These are phyloP conservation scores for Paedocypris sp. DNA, from an alignment of 2,113 vertebrate genomes.

Conservation along the genomic window DNA sequence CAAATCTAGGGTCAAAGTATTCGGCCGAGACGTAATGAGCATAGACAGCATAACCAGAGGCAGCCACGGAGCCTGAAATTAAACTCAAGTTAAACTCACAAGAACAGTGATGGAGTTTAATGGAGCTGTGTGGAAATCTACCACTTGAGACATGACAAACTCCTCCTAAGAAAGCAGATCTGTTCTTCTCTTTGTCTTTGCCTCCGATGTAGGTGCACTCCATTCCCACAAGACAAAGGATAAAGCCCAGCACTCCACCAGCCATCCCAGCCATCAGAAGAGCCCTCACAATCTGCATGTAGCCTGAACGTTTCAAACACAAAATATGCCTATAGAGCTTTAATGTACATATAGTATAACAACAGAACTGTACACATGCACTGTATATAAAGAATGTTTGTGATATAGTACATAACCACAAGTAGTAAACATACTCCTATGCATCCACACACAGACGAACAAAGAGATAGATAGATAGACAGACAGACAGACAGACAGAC, in stretches of 20 bases:
- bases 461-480: too few species aligned
- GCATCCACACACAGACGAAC: too few species aligned
- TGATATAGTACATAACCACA: too few species aligned
- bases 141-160: constrained; percentile 54
- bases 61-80: constrained; percentile 46
- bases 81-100: not conserved
- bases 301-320: constrained; percentile 36
- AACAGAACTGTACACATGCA: too few species aligned
- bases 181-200: constrained; percentile 52
- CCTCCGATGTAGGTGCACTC: constrained; percentile 66
- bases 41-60: constrained; percentile 54
- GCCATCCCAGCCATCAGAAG: constrained; percentile 54
- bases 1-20: constrained; percentile 41
- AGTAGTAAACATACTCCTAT: too few species aligned
- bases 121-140: constrained; percentile 26
- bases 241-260: constrained; percentile 56
- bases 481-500: too few species aligned
- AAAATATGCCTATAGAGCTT: too few species aligned
- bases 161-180: constrained; percentile 47
- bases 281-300: constrained; percentile 58
- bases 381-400: too few species aligned
- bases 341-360: too few species aligned
- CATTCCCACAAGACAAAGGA: constrained; percentile 61
- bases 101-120: not conserved
- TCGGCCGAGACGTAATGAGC: constrained; percentile 50